Evolutionary conservation across 1,140 invertebrate genomes (phyloP).

Genomic region (Pentalonia nigronervosa): DNA sequence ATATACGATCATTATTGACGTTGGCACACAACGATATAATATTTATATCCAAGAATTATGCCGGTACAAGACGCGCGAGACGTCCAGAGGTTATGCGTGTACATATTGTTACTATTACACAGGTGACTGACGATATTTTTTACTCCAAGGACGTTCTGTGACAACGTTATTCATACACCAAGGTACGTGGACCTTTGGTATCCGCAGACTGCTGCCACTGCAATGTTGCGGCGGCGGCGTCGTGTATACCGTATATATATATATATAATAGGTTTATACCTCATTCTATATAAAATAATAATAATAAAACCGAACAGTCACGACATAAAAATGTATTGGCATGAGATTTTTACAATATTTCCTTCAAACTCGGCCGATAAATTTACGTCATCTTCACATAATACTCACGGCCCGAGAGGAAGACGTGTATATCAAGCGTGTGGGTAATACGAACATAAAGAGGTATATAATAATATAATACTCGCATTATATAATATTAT

Average conservation of each 20-base stretch:
- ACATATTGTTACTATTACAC: constrained; percentile 2
- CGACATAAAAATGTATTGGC: constrained; percentile 39
- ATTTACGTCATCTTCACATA: constrained; percentile 31
- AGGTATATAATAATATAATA: not conserved
- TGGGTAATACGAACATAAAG: not conserved
- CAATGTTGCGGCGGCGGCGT: not conserved
- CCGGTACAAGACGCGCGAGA: not conserved
- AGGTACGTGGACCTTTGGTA: constrained; percentile 30
- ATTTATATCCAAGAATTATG: constrained; percentile 3
- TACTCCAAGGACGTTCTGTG: constrained; percentile 18
- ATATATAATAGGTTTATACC: not conserved
- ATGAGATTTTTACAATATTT: constrained; percentile 37
- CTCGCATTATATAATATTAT: not conserved
- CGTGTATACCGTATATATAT: not conserved
- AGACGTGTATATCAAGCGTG: not conserved
- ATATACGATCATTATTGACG: constrained; percentile 15
- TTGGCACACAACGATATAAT: not conserved
- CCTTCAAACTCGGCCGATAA: constrained; percentile 27
- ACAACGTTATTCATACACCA: constrained; percentile 27
- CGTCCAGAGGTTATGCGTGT: not conserved
- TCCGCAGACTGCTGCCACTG: not conserved
- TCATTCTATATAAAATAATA: not conserved
- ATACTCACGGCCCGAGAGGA: too few relatives aligned
- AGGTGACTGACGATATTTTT: constrained; percentile 3
- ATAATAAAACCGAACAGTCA: constrained; percentile 26